Base-by-base conservation (phyloP, 2,797 vertebrate genomes). In the Artibeus lituratus region DNA sequence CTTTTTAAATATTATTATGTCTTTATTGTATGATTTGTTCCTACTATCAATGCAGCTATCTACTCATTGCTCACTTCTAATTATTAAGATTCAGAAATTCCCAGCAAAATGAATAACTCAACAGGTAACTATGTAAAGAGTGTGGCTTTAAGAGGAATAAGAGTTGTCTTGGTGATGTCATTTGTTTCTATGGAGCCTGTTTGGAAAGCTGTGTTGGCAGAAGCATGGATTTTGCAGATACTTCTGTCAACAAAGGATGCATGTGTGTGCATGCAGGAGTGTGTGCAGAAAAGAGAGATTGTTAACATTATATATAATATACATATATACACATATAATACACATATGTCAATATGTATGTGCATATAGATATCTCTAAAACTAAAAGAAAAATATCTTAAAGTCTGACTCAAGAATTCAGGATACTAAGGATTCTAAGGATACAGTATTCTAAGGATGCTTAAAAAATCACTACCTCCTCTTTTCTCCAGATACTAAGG, bases 131-230 rank as follows among this genome's bases (percentile, higher is more conserved):
- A 80, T 88, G 57, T 18, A 42, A 91, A 93, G 47, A 90, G 6
- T 29, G 5, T 49, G 18, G 3, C 16, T 90, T 35, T 87, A 87
- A 11, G n/a, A 93, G 10, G 18, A 82, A 22, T 85, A 69, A 74
- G 35, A 73, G 7, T 73, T 88, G 9, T 86, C 55, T 85, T 94
- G 81, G 77, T 92, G 87, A 94, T 87, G 93, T 92, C 10, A 73
- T 76, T 69, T 85, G 35, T 96, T 92, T 96, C 73, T 74, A 19
- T 39, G 42, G 22, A 77, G 86, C 12, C n/a, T 55, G 4, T 92
- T 92, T 93, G 65, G 67, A 78, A 89, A 90, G 10, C 49, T 49
- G 67, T 77, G 19, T 80, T 83, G 51, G 44, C 55, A 93, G 19
- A 95, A 84, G 42, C 26, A 35, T 42, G 37, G 10, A 87, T 47